Percentiles rank a stretch among this genome's conserved stretches.
phyloP scores from a whole-genome alignment of 2,113 vertebrate species.

The Epinephelus fuscoguttatus region DNA sequence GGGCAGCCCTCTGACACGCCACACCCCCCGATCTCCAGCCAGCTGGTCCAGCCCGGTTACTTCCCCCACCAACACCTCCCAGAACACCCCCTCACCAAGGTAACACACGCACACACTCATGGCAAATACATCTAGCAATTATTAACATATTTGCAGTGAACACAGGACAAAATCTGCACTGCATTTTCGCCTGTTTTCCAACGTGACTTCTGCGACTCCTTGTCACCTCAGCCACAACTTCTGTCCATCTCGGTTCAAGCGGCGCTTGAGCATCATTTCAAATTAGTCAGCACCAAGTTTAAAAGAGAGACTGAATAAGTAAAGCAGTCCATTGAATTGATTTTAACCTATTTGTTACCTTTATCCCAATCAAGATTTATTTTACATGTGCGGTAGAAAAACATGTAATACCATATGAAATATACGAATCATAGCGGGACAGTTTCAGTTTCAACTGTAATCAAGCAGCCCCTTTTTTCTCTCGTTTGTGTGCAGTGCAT shows the following conservation, averaged over 20 bases:
- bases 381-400: background rate
- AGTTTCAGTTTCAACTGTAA: background rate
- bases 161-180: background rate
- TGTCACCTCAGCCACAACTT: too few species aligned
- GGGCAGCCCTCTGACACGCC: constrained; percentile 93
- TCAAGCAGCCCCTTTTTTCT: background rate
- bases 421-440: background rate
- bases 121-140: constrained; percentile 7
- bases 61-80: constrained; percentile 95
- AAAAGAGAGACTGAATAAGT: too few species aligned
- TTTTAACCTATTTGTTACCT: background rate
- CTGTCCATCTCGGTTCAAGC: too few species aligned
- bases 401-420: background rate
- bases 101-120: constrained; percentile 65
- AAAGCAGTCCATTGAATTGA: background rate
- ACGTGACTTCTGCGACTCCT: too few species aligned
- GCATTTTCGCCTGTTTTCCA: too few species aligned
- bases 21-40: constrained; percentile 92
- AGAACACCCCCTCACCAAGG: constrained; percentile 96
- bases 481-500: constrained; percentile 86
- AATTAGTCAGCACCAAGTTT: too few species aligned
- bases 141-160: background rate
- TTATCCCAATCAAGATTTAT: background rate
- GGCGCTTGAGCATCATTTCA: too few species aligned
- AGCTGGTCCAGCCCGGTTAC: constrained; percentile 96